A percentile compares a stretch with the other conserved stretches of the same genome.
These are phyloP conservation scores for Drymodes brunneopygia DNA, from an alignment of 2,113 vertebrate species.

Conservation along the genomic window DNA sequence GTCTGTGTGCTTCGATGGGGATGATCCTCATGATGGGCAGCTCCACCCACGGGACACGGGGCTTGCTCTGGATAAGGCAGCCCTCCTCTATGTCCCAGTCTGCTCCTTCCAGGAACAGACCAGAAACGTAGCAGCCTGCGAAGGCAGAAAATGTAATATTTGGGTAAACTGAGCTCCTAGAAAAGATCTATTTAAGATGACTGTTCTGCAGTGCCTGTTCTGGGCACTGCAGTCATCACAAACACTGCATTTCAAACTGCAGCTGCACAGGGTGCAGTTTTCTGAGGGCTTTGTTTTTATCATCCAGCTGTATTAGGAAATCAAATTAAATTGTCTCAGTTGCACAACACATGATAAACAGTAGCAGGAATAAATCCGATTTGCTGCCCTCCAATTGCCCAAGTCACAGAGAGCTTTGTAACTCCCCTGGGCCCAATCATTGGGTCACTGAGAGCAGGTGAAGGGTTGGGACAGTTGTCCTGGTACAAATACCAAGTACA, in stretches of 20 bases:
- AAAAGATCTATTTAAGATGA: accelerated
- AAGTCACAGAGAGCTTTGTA: neutral
- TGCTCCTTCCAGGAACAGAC: slow-evolving; percentile 90
- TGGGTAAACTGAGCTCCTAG: neutral
- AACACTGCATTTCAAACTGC: neutral
- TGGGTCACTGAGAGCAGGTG: neutral
- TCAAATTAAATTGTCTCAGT: neutral
- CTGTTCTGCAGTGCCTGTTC: neutral
- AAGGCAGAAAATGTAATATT: neutral
- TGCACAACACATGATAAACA: neutral
- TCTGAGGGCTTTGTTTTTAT: neutral
- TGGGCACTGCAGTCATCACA: neutral
- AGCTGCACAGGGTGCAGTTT: neutral
- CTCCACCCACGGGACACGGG: slow-evolving; percentile 83
- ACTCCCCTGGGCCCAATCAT: neutral
- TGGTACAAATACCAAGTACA: neutral
- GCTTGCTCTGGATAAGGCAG: slow-evolving; percentile 84
- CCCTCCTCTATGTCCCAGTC: slow-evolving; percentile 84
- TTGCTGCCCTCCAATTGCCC: neutral
- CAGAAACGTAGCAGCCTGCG: slow-evolving; percentile 87
- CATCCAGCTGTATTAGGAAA: neutral
- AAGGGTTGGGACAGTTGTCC: neutral
- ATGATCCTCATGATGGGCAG: slow-evolving; percentile 89
- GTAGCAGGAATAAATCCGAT: neutral
- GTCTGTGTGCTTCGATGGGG: slow-evolving; percentile 78